These are phyloP conservation scores for Notospermus geniculatus DNA, from an alignment of 1,140 invertebrate genomes.

Conservation along the genomic window DNA sequence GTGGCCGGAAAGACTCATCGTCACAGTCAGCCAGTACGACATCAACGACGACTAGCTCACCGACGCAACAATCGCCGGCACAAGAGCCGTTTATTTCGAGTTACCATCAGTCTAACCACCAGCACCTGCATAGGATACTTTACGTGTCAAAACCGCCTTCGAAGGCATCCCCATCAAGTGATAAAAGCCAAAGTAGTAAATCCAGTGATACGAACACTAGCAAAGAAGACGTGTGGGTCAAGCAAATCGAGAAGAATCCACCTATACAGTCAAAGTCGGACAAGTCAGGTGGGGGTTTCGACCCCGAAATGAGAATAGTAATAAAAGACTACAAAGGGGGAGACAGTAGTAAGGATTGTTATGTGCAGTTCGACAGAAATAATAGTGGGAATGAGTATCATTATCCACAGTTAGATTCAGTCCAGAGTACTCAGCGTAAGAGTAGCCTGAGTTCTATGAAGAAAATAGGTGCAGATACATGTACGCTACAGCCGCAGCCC, in stretches of 20 bases:
- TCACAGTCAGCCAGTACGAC: conserved; percentile 59
- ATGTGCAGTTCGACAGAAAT: conserved; percentile 74
- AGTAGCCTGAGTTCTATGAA: conserved; percentile 1
- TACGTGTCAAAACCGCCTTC: conserved; percentile 32
- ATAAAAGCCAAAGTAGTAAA: conserved; percentile 39
- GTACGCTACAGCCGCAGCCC: conserved; percentile 31
- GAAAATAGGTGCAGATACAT: neutral
- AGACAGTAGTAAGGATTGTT: conserved; percentile 62
- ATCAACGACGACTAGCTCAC: conserved; percentile 58
- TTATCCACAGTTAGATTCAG: conserved; percentile 47
- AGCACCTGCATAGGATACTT: conserved; percentile 60
- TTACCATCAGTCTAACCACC: conserved; percentile 42
- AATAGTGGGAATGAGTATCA: conserved; percentile 49
- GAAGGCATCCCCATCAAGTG: conserved; percentile 33
- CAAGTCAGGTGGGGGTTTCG: conserved; percentile 35
- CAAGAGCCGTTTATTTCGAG: conserved; percentile 19
- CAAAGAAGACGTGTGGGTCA: conserved; percentile 49
- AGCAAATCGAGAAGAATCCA: conserved; percentile 35
- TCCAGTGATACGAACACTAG: conserved; percentile 39
- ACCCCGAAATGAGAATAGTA: conserved; percentile 12
- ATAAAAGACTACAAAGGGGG: conserved; percentile 46
- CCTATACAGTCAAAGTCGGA: too few species aligned
- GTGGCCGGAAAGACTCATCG: conserved; percentile 68
- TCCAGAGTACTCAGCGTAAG: conserved; percentile 10
- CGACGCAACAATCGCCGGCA: conserved; percentile 55